Conservation (phyloP, 2,113 vertebrate species). For the Nyctereutes procyonoides region DNA sequence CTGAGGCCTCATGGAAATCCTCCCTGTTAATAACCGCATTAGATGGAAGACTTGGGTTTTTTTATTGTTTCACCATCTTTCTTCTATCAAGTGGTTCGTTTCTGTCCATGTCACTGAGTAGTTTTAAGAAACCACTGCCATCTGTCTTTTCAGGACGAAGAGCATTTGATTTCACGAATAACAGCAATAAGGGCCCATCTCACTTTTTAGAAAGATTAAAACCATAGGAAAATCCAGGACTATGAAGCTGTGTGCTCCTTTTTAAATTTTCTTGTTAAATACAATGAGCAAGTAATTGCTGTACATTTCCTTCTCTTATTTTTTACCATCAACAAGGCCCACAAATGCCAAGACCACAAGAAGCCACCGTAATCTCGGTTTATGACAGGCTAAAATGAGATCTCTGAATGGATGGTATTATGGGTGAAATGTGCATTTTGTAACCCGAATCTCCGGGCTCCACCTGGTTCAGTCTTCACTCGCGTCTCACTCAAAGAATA, state of each 20-base stretch:
- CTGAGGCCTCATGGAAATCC: constrained; percentile 8
- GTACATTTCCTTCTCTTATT: not conserved
- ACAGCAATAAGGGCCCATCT: not conserved
- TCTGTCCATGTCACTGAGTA: not conserved
- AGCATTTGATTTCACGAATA: not conserved
- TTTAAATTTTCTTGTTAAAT: constrained; percentile 4
- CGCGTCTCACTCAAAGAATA: not conserved
- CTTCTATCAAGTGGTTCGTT: not conserved
- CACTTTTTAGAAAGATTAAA: not conserved
- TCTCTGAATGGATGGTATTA: not conserved
- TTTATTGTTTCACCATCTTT: not conserved
- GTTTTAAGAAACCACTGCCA: not conserved
- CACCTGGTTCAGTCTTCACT: not conserved
- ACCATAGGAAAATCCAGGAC: not conserved
- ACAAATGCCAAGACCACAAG: not conserved
- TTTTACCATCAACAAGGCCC: not conserved
- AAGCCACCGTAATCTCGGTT: not conserved
- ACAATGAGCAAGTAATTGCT: not conserved
- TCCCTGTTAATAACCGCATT: not conserved
- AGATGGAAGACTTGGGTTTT: not conserved
- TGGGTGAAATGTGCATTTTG: not conserved
- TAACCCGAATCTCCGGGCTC: not conserved
- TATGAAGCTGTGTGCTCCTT: not conserved
- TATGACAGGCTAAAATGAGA: not conserved
- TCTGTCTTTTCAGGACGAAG: not conserved